phyloP scores from a whole-genome alignment of 1,140 invertebrate genomes.

The Neotoxoptera formosana region DNA sequence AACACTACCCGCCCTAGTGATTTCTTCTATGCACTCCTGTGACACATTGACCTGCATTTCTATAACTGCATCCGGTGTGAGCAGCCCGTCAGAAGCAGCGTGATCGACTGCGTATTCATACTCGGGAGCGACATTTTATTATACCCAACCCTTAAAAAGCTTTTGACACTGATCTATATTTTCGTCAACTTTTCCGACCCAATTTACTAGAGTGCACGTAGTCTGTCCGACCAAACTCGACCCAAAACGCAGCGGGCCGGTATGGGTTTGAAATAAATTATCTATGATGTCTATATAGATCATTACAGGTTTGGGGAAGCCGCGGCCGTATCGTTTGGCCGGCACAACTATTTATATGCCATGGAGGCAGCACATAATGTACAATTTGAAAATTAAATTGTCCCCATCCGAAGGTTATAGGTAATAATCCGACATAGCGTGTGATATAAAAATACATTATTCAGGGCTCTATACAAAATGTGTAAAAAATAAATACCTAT shows the following conservation, averaged over 20 bases:
- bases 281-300: too few species aligned
- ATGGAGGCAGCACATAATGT: background rate
- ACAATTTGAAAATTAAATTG: background rate
- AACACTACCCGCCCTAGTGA: background rate
- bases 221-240: background rate
- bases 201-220: background rate
- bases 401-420: background rate
- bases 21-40: background rate
- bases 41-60: background rate
- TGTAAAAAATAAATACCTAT: too few species aligned
- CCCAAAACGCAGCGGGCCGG: background rate
- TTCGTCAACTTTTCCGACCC: background rate
- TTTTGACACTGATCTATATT: background rate
- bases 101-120: conserved; percentile 8
- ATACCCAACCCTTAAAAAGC: background rate
- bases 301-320: background rate
- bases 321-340: background rate
- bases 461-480: too few species aligned
- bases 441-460: too few species aligned
- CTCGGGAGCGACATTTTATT: background rate
- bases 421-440: too few species aligned
- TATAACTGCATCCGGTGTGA: background rate
- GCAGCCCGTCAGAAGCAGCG: background rate
- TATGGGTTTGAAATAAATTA: background rate
- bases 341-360: background rate